Conservation (phyloP, 2,888 invertebrate genomes). For the Mythimna impura region DNA sequence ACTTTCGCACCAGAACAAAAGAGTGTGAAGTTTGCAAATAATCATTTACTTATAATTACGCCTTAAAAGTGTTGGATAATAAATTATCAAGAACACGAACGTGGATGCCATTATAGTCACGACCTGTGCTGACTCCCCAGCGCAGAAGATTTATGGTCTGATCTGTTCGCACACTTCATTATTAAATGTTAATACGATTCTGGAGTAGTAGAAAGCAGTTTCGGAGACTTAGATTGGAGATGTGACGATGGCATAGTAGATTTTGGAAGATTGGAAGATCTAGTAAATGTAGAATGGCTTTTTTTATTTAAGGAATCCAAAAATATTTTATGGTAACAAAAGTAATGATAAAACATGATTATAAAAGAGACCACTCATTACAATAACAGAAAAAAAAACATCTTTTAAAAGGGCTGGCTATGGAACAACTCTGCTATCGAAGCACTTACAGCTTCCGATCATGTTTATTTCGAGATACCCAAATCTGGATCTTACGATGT, state of each 20-base stretch:
- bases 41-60: conserved; percentile 74
- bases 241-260: not conserved
- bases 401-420: not conserved
- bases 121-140: conserved; percentile 82
- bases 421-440: not conserved
- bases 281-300: too few relatives aligned
- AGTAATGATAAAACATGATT: not conserved
- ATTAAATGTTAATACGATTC: conserved; percentile 60
- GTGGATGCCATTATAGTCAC: conserved; percentile 82
- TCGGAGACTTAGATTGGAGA: conserved; percentile 24
- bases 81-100: conserved; percentile 75
- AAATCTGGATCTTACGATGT: conserved; percentile 14
- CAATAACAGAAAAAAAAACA: not conserved
- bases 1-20: conserved; percentile 48
- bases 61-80: conserved; percentile 72
- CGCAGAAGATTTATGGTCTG: conserved; percentile 80
- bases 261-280: not conserved
- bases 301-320: not conserved
- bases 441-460: not conserved
- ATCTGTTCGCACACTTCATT: conserved; percentile 58
- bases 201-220: conserved; percentile 34
- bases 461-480: conserved; percentile 21
- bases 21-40: conserved; percentile 59
- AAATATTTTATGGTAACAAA: too few relatives aligned
- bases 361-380: not conserved